Conservation (phyloP, 2,113 vertebrate genomes). For the Saiga tatarica region DNA sequence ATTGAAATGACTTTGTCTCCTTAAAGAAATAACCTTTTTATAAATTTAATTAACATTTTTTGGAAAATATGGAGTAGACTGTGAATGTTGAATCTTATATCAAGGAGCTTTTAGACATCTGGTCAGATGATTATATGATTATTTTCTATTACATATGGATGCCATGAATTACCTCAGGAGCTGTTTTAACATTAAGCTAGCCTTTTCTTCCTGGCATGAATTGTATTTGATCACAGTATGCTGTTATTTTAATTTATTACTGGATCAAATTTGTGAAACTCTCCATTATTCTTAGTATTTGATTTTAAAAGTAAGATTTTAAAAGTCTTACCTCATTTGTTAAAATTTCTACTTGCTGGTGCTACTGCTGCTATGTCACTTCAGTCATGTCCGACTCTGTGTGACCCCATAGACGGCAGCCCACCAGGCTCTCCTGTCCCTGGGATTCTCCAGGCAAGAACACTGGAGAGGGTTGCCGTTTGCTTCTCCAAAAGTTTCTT, state of each 20-base stretch:
- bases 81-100: conserved; percentile 2
- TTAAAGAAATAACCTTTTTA: neutral
- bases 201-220: neutral
- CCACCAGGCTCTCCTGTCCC: too few relatives aligned
- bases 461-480: too few relatives aligned
- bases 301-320: neutral
- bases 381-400: too few relatives aligned
- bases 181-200: neutral
- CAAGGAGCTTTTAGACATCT: conserved; percentile 29
- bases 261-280: neutral
- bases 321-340: neutral
- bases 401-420: too few relatives aligned
- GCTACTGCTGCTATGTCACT: too few relatives aligned
- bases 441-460: too few relatives aligned
- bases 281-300: neutral
- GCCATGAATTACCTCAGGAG: conserved; percentile 18
- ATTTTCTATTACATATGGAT: neutral
- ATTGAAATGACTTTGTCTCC: conserved; percentile 28
- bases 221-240: neutral
- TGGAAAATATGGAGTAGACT: neutral
- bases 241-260: conserved; percentile 10
- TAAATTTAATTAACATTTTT: neutral
- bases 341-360: neutral
- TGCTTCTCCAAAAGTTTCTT: neutral
- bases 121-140: neutral